Percentiles rank a stretch among this genome's conserved stretches.
Evolutionary conservation across 2,888 invertebrate genomes (phyloP).

Genomic region (Ethmia dodecea): DNA sequence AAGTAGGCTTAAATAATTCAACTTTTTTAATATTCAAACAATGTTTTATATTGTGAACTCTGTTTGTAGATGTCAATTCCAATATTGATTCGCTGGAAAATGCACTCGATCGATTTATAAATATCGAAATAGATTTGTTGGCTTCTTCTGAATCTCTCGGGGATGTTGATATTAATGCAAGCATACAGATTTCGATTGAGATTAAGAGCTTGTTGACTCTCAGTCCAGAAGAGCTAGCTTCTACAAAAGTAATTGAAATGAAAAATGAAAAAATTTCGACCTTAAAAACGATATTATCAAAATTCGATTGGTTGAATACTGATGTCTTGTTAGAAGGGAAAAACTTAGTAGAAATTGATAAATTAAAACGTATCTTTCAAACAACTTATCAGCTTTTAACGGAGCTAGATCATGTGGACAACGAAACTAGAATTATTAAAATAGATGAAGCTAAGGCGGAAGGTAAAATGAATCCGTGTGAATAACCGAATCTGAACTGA

Average conservation of each 20-base stretch:
- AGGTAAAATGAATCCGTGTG: slow-evolving; percentile 31
- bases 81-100: slow-evolving; percentile 41
- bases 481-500: slow-evolving; percentile 15
- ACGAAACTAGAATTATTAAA: slow-evolving; percentile 12
- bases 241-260: slow-evolving; percentile 17
- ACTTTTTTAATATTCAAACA: background rate
- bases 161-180: slow-evolving; percentile 26
- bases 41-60: slow-evolving; percentile 8
- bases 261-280: slow-evolving; percentile 26
- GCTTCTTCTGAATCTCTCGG: slow-evolving; percentile 19
- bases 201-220: slow-evolving; percentile 25
- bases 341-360: slow-evolving; percentile 26
- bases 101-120: slow-evolving; percentile 35
- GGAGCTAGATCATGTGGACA: slow-evolving; percentile 27
- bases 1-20: slow-evolving; percentile 18
- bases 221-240: slow-evolving; percentile 15
- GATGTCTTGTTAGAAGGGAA: slow-evolving; percentile 30
- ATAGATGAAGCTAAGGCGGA: slow-evolving; percentile 15
- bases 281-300: slow-evolving; percentile 28
- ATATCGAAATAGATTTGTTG: slow-evolving; percentile 29
- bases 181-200: slow-evolving; percentile 30
- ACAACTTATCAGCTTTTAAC: slow-evolving; percentile 35
- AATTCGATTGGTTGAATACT: slow-evolving; percentile 39
- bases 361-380: slow-evolving; percentile 31
- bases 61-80: slow-evolving; percentile 49